Evolutionary conservation across 2,797 vertebrate species (phyloP).

Genomic region (Microctenopoma steveboyesi): DNA sequence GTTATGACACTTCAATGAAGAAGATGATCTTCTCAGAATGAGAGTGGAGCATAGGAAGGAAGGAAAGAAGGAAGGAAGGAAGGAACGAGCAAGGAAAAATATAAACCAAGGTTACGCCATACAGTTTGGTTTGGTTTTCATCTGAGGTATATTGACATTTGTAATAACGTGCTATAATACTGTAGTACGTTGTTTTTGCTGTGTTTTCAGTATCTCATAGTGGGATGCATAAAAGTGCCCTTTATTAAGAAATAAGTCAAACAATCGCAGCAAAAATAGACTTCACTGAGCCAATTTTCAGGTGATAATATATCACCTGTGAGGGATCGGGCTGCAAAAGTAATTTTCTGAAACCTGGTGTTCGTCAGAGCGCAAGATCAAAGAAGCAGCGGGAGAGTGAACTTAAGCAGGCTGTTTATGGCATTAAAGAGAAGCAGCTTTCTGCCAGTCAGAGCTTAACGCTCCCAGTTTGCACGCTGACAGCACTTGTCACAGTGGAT

Average conservation of each 20-base stretch:
- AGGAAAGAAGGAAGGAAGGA: not conserved
- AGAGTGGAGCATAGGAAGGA: not conserved
- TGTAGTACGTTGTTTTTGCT: not conserved
- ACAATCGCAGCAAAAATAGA: not conserved
- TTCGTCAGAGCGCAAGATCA: constrained; percentile 51
- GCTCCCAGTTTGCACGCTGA: constrained; percentile 33
- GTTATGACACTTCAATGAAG: constrained; percentile 25
- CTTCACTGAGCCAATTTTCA: constrained; percentile 4
- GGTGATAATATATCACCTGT: constrained; percentile 19
- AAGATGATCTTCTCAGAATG: not conserved
- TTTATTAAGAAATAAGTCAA: not conserved
- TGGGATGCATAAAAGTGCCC: not conserved
- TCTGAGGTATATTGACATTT: too few relatives aligned
- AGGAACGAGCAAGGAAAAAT: not conserved
- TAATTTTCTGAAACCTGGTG: constrained; percentile 34
- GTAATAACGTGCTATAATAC: too few relatives aligned
- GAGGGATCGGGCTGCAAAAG: constrained; percentile 15
- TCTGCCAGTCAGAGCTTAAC: constrained; percentile 41
- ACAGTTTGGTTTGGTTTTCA: too few relatives aligned
- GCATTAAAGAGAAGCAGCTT: constrained; percentile 47
- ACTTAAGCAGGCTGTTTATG: constrained; percentile 53
- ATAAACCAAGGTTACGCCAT: too few relatives aligned
- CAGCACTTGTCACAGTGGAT: constrained; percentile 54
- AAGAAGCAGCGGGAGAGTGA: constrained; percentile 38
- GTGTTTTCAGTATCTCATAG: not conserved